phyloP scores from a whole-genome alignment of 2,797 vertebrate species.

The Clarias pachynema region DNA sequence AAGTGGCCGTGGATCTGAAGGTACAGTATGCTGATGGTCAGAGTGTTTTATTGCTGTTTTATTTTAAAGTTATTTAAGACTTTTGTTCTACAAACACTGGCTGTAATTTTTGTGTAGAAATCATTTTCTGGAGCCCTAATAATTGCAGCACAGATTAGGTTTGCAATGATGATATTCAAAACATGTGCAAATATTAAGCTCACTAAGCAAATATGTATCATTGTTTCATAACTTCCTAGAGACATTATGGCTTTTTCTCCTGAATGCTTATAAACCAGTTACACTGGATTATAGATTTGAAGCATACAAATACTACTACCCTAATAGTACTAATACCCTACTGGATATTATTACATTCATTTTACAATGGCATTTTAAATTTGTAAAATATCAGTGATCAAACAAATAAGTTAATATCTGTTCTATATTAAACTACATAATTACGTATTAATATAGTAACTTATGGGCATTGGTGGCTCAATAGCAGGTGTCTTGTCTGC shows the following conservation, averaged over 20 bases:
- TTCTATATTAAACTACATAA: background rate
- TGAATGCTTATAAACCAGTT: background rate
- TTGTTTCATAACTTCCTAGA: background rate
- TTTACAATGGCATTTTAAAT: background rate
- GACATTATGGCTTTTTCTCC: background rate
- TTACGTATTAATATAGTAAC: too few relatives aligned
- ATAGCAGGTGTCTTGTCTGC: too few relatives aligned
- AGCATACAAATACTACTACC: background rate
- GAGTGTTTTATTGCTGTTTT: background rate
- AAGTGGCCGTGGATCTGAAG: conserved; percentile 46
- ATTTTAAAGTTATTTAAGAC: background rate
- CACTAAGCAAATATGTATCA: background rate
- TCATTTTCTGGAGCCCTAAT: background rate
- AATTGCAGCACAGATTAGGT: background rate
- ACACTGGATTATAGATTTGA: too few relatives aligned
- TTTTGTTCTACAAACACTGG: background rate
- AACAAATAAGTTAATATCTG: background rate
- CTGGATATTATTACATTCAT: background rate
- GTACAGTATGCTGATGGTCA: conserved; percentile 23
- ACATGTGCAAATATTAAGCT: background rate
- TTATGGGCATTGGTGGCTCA: too few relatives aligned
- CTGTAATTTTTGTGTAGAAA: background rate
- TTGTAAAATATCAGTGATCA: background rate
- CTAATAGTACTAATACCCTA: background rate
- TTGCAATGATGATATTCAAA: background rate